These are phyloP conservation scores for Doryteuthis pealeii DNA, from an alignment of 1,140 invertebrate species.

Conservation along the genomic window DNA sequence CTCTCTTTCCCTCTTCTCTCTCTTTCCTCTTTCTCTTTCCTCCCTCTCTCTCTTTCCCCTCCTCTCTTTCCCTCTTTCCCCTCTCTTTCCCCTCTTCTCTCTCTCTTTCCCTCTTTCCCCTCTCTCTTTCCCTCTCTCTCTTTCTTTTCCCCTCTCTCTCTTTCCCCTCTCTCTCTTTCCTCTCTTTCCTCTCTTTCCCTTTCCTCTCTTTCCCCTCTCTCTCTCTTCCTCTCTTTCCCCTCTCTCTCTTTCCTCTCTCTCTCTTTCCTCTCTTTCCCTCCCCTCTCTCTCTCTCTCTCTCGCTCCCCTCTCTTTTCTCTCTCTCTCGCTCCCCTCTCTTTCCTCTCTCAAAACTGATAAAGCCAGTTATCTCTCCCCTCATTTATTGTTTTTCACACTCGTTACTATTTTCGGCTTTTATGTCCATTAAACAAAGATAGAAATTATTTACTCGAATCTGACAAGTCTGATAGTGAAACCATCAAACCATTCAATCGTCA, in stretches of 20 bases:
- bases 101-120: background rate
- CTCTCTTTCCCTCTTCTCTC: conserved; percentile 16
- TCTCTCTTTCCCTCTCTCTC: conserved; percentile 1
- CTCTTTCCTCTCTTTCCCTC: background rate
- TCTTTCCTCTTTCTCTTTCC: conserved; percentile 20
- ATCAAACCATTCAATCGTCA: too few species aligned
- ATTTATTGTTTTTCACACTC: too few species aligned
- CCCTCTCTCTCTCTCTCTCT: too few species aligned
- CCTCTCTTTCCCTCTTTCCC: conserved; percentile 10
- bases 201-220: background rate
- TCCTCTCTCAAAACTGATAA: too few species aligned
- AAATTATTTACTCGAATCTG: too few species aligned
- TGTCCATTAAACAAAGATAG: too few species aligned
- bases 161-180: background rate
- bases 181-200: too few species aligned
- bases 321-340: too few species aligned
- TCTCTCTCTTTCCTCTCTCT: background rate
- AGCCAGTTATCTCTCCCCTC: too few species aligned
- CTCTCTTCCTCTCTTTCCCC: background rate
- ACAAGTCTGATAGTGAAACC: too few species aligned
- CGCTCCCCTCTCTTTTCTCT: too few species aligned
- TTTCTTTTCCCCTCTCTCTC: background rate
- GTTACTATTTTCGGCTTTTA: too few species aligned
- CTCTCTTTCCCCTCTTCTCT: conserved; percentile 5
- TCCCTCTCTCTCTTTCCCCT: conserved; percentile 9